Evolutionary conservation across 2,888 invertebrate species (phyloP).

Genomic region (Phlogophora meticulosa): DNA sequence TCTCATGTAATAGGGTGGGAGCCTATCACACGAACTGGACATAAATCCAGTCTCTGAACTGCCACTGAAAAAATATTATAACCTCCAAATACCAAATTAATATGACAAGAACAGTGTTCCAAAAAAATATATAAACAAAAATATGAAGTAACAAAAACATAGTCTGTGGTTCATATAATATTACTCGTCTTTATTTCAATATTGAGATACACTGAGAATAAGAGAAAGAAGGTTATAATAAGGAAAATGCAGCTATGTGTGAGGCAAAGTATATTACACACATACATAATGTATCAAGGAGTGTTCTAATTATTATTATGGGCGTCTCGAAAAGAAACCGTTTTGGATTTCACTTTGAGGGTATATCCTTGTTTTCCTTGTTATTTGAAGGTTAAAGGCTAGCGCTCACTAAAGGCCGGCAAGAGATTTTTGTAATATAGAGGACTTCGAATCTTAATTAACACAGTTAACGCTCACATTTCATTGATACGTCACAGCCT

Average conservation of each 20-base stretch:
- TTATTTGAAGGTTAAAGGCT: neutral
- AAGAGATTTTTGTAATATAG: too few species aligned
- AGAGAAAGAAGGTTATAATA: conserved; percentile 31
- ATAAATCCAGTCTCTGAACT: too few species aligned
- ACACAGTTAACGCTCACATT: too few species aligned
- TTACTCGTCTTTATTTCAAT: conserved; percentile 32
- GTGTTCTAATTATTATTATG: conserved; percentile 35
- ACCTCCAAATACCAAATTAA: neutral
- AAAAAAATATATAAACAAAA: conserved; percentile 20
- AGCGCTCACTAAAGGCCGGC: too few species aligned
- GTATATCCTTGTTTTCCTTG: neutral
- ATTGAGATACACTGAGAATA: conserved; percentile 20
- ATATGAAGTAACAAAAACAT: conserved; percentile 38
- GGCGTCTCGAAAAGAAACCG: conserved; percentile 5
- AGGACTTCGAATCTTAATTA: too few species aligned
- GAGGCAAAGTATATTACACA: conserved; percentile 6
- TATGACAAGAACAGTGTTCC: conserved; percentile 7
- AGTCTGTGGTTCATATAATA: conserved; percentile 30
- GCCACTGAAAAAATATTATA: too few species aligned
- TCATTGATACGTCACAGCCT: too few species aligned
- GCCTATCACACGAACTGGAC: too few species aligned
- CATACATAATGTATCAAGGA: conserved; percentile 45
- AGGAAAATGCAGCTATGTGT: conserved; percentile 45
- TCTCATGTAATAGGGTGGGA: too few species aligned
- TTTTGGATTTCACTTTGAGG: conserved; percentile 15